Percentiles rank a stretch among this genome's conserved stretches.
phyloP scores from a whole-genome alignment of 1,140 invertebrate genomes.

The Pararge aegeria region DNA sequence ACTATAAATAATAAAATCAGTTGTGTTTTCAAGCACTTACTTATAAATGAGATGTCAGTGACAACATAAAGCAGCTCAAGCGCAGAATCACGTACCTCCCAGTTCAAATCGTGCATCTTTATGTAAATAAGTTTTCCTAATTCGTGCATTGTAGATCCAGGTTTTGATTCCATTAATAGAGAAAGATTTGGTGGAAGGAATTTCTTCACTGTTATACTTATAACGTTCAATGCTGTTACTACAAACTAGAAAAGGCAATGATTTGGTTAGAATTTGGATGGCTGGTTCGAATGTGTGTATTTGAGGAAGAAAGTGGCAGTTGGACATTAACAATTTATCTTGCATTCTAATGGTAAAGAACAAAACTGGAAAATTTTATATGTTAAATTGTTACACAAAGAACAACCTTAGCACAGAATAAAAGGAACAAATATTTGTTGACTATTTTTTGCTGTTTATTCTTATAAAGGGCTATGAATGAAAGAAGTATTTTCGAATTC shows the following conservation, averaged over 20 bases:
- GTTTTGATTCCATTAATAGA: constrained; percentile 82
- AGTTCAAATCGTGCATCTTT: constrained; percentile 85
- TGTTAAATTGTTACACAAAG: no score
- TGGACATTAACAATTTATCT: no score
- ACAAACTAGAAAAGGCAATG: constrained; percentile 77
- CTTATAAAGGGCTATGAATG: no score
- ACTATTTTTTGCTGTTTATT: no score
- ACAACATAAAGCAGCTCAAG: constrained; percentile 86
- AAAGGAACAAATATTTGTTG: no score
- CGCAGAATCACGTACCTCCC: constrained; percentile 88
- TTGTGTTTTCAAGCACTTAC: constrained; percentile 72
- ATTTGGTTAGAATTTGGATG: neutral
- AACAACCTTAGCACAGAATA: no score
- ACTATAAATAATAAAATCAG: no score
- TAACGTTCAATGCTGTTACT: constrained; percentile 84
- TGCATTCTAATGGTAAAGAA: no score
- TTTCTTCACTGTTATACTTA: constrained; percentile 85
- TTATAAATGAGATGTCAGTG: constrained; percentile 83
- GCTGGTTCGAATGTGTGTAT: no score
- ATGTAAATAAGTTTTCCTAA: constrained; percentile 84
- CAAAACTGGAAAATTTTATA: no score
- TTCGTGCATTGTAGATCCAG: constrained; percentile 82
- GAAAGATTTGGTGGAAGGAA: constrained; percentile 88
- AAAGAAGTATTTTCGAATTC: constrained; percentile 1
- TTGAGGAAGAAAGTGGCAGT: no score